A percentile compares a stretch with the other conserved stretches of the same genome.
phyloP scores from a whole-genome alignment of 92 coral and sea anemone genomes.

The Paragorgia papillata region DNA sequence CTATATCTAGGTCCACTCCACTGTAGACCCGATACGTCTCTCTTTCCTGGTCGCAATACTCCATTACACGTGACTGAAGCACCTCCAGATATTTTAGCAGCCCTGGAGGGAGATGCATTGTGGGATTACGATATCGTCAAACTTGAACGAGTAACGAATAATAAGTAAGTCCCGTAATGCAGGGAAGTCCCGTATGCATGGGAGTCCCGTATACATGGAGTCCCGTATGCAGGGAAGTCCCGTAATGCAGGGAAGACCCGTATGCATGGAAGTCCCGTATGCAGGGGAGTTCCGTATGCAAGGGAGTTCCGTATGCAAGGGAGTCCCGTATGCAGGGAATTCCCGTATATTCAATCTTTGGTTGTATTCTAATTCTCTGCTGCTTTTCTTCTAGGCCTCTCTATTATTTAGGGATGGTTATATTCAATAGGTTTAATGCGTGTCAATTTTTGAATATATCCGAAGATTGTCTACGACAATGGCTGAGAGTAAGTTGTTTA shows the following conservation, averaged over 20 bases:
- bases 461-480: constrained; percentile 85
- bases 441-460: constrained; percentile 86
- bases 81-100: constrained; percentile 81
- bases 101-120: constrained; percentile 87
- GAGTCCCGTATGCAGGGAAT: no score
- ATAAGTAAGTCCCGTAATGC: constrained; percentile 81
- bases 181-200: no score
- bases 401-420: constrained; percentile 89
- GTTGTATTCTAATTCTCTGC: not conserved
- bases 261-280: no score
- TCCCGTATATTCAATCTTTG: no score
- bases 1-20: no score
- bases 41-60: constrained; percentile 61
- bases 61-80: constrained; percentile 86
- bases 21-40: constrained; percentile 37
- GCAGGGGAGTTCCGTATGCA: no score
- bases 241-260: no score
- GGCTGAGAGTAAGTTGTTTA: constrained; percentile 82
- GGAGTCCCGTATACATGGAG: no score
- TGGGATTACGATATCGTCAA: constrained; percentile 98
- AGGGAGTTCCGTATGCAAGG: no score
- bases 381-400: constrained; percentile 70
- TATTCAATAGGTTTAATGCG: constrained; percentile 88
- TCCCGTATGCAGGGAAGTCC: no score
- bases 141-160: constrained; percentile 98